Percentiles rank a stretch among this genome's conserved stretches.
phyloP scores from a whole-genome alignment of 1,140 invertebrate genomes.

The Lepidurus couesii region DNA sequence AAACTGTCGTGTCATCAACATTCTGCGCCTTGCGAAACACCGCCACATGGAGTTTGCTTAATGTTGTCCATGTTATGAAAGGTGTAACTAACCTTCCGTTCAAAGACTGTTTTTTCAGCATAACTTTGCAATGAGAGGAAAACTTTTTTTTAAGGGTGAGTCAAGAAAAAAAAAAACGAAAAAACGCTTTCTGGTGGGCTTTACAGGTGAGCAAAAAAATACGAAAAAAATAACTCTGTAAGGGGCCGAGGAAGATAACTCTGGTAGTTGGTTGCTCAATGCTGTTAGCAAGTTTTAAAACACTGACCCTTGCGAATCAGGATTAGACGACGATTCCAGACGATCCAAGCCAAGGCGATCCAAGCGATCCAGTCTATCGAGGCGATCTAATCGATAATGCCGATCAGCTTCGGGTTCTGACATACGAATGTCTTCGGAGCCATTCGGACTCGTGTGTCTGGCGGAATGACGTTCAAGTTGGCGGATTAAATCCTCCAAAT shows the following conservation, averaged over 20 bases:
- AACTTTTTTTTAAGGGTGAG: background rate
- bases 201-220: background rate
- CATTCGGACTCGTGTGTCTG: conserved; percentile 75
- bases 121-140: background rate
- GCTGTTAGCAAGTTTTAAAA: conserved; percentile 26
- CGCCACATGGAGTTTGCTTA: background rate
- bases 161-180: background rate
- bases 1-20: background rate
- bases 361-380: conserved; percentile 32
- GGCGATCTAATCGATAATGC: conserved; percentile 69
- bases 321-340: conserved; percentile 57
- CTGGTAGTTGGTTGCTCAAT: conserved; percentile 14
- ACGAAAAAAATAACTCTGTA: background rate
- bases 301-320: conserved; percentile 62
- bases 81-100: background rate
- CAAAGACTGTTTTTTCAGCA: background rate
- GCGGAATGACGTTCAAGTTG: conserved; percentile 82
- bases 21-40: background rate
- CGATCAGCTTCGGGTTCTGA: conserved; percentile 84
- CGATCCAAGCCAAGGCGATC: conserved; percentile 12
- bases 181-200: background rate
- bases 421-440: conserved; percentile 84
- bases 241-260: conserved; percentile 14
- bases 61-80: background rate
- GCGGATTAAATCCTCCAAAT: conserved; percentile 81